A percentile compares a stretch with the other conserved stretches of the same genome.
Conservation (phyloP, 2,797 vertebrate species). For the Ispidina picta region DNA sequence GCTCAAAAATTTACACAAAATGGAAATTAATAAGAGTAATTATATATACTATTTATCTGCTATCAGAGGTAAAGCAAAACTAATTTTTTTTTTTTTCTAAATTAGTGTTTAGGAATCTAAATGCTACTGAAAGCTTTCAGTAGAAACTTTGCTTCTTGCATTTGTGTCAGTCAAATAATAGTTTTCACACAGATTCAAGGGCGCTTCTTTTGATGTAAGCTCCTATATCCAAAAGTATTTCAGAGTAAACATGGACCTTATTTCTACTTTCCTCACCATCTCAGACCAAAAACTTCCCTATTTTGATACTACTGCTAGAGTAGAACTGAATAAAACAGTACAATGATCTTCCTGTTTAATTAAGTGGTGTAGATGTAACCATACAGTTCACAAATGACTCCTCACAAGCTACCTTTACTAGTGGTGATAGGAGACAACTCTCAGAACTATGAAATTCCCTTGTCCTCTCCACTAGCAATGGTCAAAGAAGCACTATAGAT, state of each 20-base stretch:
- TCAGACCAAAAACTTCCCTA: neutral
- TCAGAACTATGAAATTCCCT: neutral
- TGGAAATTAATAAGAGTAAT: neutral
- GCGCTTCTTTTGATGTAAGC: neutral
- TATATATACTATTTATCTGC: neutral
- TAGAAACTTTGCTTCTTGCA: neutral
- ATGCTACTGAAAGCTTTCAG: neutral
- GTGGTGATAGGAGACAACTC: fast-evolving
- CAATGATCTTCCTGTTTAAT: neutral
- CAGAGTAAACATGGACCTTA: neutral
- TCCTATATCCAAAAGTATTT: neutral
- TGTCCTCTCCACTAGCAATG: neutral
- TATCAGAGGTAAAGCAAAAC: neutral
- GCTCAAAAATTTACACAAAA: neutral
- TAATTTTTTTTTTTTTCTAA: neutral
- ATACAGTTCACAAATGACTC: neutral
- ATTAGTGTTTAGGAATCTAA: neutral
- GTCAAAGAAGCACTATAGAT: neutral
- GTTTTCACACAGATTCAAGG: neutral
- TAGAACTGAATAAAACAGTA: neutral
- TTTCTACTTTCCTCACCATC: neutral
- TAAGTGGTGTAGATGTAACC: neutral
- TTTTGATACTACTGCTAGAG: neutral
- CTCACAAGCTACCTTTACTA: neutral
- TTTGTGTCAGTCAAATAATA: neutral